Conservation (phyloP, 2,113 vertebrate species). For the Aix galericulata region DNA sequence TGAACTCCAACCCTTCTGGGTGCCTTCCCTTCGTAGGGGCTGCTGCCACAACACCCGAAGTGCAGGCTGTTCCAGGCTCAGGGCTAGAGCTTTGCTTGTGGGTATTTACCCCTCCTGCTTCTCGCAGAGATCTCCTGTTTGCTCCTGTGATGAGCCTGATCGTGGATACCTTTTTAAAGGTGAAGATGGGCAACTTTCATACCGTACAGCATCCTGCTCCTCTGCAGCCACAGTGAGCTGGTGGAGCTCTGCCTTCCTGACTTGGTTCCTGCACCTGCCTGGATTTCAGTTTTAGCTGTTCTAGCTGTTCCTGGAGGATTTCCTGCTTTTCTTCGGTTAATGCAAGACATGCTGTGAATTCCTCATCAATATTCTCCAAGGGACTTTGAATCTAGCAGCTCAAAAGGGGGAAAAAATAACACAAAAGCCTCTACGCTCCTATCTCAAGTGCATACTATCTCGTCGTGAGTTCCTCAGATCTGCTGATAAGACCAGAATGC, state of each 20-base stretch:
- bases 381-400: background rate
- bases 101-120: background rate
- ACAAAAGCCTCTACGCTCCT: background rate
- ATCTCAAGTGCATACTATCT: background rate
- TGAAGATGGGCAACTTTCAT: background rate
- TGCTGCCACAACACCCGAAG: background rate
- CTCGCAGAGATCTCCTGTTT: background rate
- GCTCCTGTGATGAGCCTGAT: background rate
- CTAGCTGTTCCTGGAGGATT: background rate
- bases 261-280: background rate
- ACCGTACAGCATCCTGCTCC: background rate
- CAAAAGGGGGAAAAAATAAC: background rate
- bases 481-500: background rate
- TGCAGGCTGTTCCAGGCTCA: rapidly evolving
- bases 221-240: background rate
- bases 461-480: background rate
- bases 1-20: background rate
- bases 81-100: background rate
- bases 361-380: background rate
- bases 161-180: background rate
- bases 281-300: background rate
- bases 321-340: background rate
- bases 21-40: background rate
- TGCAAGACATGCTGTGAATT: background rate
- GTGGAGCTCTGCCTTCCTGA: background rate